Base-by-base conservation (phyloP, 2,113 vertebrate species). In the Lepus americanus region DNA sequence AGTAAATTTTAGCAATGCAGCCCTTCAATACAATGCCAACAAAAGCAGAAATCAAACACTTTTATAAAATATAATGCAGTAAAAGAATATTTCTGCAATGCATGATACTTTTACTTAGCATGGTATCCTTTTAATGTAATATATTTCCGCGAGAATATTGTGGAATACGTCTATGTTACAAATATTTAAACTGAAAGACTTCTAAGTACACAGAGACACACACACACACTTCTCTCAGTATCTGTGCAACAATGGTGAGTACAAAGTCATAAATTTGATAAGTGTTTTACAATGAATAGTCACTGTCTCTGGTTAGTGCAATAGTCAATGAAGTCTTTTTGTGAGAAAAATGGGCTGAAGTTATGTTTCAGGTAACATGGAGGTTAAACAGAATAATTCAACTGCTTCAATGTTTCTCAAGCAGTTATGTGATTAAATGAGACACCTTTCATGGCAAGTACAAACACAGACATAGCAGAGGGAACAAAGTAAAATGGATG, bases 11-110 rank as follows among this genome's bases (percentile, higher is more conserved):
- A 88, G 49, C 85, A 22, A 6, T 88, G 14, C 3, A n/a, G 31
- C 67, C 5, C 25, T 67, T 95, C 87, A 94, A 22, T 23, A 92
- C 73, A 95, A 25, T 93, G n/a, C 53, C 92, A 87, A 55, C 33
- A 12, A 29, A 83, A 87, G 33, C 67, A 93, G 94, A 91, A 94
- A 95, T 61, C 4, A 80, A 36, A 31, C 29, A 4, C 25, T 95
- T 61, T 49, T 92, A 14, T 94, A 77, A 95, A 95, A 51, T 83
- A 78, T 44, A 87, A 3, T 79, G 59, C 20, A 93, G 59, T 80
- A 64, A 73, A 84, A 19, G 10, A 67, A 74, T 39, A 73, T 81
- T 92, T 69, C 77, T 61, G 55, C 7, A n/a, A 88, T 13, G 51
- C 23, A 9, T 23, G n/a, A 73, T 31, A 70, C 12, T 91, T 72